These are phyloP conservation scores for Lepidocyrtinus sp. DNA, from an alignment of 2,888 invertebrate species.

Conservation along the genomic window DNA sequence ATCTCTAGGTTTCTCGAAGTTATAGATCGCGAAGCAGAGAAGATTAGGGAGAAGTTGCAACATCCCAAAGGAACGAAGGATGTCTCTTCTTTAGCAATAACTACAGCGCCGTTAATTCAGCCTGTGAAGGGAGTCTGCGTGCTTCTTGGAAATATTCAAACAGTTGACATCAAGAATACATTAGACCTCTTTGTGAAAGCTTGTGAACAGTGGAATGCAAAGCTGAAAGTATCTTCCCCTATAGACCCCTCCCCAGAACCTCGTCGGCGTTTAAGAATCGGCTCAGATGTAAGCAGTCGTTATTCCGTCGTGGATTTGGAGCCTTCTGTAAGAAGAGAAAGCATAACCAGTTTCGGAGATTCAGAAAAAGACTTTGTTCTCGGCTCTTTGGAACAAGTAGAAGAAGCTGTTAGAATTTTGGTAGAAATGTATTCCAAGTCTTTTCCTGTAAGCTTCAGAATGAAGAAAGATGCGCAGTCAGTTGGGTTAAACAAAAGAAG, in stretches of 20 bases:
- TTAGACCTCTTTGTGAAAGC: slow-evolving; percentile 79
- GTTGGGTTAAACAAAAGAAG: too few relatives aligned
- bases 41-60: slow-evolving; percentile 64
- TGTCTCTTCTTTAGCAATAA: slow-evolving; percentile 71
- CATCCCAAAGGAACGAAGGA: slow-evolving; percentile 11
- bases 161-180: slow-evolving; percentile 86
- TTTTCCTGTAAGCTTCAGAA: slow-evolving; percentile 86
- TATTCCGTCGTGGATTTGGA: slow-evolving; percentile 68
- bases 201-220: slow-evolving; percentile 72
- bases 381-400: slow-evolving; percentile 73
- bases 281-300: slow-evolving; percentile 55
- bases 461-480: slow-evolving; percentile 72
- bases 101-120: slow-evolving; percentile 85
- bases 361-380: slow-evolving; percentile 58
- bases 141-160: slow-evolving; percentile 90
- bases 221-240: slow-evolving; percentile 54
- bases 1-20: slow-evolving; percentile 69
- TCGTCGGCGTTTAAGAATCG: slow-evolving; percentile 61
- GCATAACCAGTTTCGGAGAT: slow-evolving; percentile 34
- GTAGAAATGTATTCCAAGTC: slow-evolving; percentile 90
- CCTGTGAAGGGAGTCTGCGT: slow-evolving; percentile 94
- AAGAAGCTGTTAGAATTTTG: slow-evolving; percentile 85
- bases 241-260: slow-evolving; percentile 49
- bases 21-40: slow-evolving; percentile 66
- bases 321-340: slow-evolving; percentile 20